Percentiles rank a stretch among this genome's conserved stretches.
These are phyloP conservation scores for Speoplatyrhinus poulsoni DNA, from an alignment of 2,113 vertebrate genomes.

Conservation along the genomic window DNA sequence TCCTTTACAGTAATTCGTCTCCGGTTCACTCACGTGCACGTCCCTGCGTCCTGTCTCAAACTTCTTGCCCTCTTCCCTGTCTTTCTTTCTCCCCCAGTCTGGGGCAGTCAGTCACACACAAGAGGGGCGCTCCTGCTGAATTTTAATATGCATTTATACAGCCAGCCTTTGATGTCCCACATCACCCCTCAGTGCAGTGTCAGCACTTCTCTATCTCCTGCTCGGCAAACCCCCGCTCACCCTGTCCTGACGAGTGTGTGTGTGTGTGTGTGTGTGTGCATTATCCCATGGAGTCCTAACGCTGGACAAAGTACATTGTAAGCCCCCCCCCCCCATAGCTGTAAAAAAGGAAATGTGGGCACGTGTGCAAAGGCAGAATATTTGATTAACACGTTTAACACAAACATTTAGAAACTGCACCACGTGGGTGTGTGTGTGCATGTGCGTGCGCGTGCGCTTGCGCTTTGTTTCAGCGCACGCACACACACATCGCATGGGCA, in stretches of 20 bases:
- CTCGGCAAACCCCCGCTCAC: conserved; percentile 69
- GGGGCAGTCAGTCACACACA: conserved; percentile 72
- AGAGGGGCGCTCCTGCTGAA: conserved; percentile 70
- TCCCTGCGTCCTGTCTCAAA: not conserved
- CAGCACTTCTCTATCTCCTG: conserved; percentile 75
- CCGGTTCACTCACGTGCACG: conserved; percentile 54
- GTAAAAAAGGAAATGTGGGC: conserved; percentile 14
- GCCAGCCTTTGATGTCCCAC: conserved; percentile 74
- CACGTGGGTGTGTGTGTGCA: not conserved
- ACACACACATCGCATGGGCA: not conserved
- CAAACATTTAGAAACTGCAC: conserved; percentile 8
- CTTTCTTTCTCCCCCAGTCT: conserved; percentile 48
- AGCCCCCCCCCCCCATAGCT: not conserved
- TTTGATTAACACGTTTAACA: not conserved
- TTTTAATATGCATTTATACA: conserved; percentile 77
- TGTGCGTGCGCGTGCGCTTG: conserved; percentile 9
- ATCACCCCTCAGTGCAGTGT: conserved; percentile 72
- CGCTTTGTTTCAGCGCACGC: not conserved
- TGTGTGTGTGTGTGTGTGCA: conserved; percentile 32
- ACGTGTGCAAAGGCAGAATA: conserved; percentile 20
- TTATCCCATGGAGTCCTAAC: conserved; percentile 53
- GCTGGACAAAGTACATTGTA: conserved; percentile 45
- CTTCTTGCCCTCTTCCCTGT: conserved; percentile 42
- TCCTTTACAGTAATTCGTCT: conserved; percentile 46
- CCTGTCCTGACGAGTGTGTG: conserved; percentile 30